These are phyloP conservation scores for Polypedilum vanderplanki DNA, from an alignment of 1,140 invertebrate genomes.

Conservation along the genomic window DNA sequence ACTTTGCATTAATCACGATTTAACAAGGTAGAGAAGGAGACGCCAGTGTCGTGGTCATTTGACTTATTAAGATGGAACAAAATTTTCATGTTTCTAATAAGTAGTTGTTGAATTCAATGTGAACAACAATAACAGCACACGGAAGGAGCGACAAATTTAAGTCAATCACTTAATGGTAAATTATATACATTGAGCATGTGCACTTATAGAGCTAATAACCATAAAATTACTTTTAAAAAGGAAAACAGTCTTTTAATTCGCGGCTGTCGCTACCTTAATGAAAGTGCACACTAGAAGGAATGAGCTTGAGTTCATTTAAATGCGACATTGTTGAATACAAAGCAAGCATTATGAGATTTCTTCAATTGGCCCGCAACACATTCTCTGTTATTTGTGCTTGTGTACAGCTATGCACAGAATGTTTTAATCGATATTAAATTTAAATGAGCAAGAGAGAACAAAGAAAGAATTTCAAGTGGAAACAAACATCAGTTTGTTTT, in stretches of 20 bases:
- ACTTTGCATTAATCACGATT: conserved; percentile 6
- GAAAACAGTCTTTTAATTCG: neutral
- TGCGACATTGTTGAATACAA: conserved; percentile 12
- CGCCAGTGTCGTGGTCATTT: too few species aligned
- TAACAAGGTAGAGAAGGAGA: neutral
- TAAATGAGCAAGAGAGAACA: neutral
- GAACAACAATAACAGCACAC: neutral
- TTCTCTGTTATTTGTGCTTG: neutral
- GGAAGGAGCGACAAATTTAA: neutral
- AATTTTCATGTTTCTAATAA: too few species aligned
- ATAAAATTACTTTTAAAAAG: conserved; percentile 7
- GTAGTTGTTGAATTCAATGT: neutral
- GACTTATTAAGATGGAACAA: too few species aligned
- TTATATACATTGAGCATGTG: conserved; percentile 15
- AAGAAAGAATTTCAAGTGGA: neutral
- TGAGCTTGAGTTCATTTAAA: neutral
- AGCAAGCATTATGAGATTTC: conserved; percentile 8
- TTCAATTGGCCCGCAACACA: neutral
- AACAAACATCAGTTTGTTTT: conserved; percentile 2
- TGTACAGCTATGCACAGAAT: neutral
- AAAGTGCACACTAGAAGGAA: too few species aligned
- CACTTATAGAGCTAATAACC: conserved; percentile 18
- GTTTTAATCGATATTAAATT: conserved; percentile 16
- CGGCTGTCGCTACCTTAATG: neutral
- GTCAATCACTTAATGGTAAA: conserved; percentile 13